Evolutionary conservation across 2,797 vertebrate species (phyloP).

Genomic region (Gorsachius magnificus): DNA sequence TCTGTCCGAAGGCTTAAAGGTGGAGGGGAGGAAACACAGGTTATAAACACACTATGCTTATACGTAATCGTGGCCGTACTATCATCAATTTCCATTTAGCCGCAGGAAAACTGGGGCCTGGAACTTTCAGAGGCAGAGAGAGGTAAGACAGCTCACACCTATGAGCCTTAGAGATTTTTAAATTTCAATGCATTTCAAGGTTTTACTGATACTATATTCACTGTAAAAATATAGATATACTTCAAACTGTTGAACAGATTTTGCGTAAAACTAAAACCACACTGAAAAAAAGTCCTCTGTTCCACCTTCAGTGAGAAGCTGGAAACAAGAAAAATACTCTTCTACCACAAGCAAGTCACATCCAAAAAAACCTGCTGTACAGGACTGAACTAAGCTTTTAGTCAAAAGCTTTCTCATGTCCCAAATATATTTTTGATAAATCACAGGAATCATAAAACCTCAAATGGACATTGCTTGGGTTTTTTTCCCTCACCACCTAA

Average conservation of each 20-base stretch:
- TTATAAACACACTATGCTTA: not conserved
- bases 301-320: not conserved
- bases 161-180: not conserved
- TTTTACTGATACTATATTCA: not conserved
- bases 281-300: not conserved
- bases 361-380: not conserved
- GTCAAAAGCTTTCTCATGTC: not conserved
- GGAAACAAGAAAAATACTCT: not conserved
- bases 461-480: not conserved
- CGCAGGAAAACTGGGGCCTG: not conserved
- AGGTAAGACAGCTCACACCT: not conserved
- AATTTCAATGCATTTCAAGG: not conserved
- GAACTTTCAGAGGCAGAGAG: not conserved
- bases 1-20: not conserved
- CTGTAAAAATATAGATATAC: not conserved
- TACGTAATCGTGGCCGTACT: not conserved
- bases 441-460: not conserved
- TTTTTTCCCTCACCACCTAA: not conserved
- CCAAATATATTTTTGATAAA: not conserved
- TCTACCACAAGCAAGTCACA: not conserved
- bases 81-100: not conserved
- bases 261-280: not conserved
- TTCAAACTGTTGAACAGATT: not conserved
- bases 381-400: not conserved
- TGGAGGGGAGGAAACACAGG: not conserved